Evolutionary conservation across 1,140 invertebrate genomes (phyloP).

Genomic region (Aleiodes sp.): DNA sequence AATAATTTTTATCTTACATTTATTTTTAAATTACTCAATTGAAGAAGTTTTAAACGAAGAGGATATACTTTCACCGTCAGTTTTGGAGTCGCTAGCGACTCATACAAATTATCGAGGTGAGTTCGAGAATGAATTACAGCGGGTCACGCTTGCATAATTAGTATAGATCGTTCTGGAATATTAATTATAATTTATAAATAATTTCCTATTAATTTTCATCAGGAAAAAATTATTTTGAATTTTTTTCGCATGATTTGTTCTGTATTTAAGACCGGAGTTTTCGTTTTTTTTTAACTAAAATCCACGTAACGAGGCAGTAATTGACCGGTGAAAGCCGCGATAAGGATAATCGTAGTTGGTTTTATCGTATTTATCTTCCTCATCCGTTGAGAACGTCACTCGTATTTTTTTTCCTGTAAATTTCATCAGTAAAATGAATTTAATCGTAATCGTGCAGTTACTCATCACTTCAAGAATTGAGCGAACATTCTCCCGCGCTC

Average conservation of each 20-base stretch:
- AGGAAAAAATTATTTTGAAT: no score
- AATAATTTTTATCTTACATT: no score
- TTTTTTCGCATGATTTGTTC: background rate
- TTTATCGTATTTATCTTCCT: constrained; percentile 10
- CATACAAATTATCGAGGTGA: constrained; percentile 4
- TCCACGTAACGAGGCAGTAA: background rate
- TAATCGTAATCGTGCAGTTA: background rate
- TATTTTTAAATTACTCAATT: no score
- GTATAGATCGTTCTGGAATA: no score
- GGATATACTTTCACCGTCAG: background rate
- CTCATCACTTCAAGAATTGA: background rate
- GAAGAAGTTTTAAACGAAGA: no score
- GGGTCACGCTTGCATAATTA: background rate
- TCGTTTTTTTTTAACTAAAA: background rate
- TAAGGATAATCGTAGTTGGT: constrained; percentile 15
- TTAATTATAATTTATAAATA: no score
- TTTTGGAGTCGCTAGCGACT: constrained; percentile 4
- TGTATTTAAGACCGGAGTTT: no score
- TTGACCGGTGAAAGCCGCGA: background rate
- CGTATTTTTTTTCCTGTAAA: background rate
- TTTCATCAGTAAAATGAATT: background rate
- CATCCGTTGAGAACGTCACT: background rate
- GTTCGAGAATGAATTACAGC: background rate
- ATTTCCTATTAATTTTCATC: no score
- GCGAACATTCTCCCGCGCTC: background rate